These are phyloP conservation scores for Corythoichthys intestinalis DNA, from an alignment of 2,113 vertebrate species.

Conservation along the genomic window DNA sequence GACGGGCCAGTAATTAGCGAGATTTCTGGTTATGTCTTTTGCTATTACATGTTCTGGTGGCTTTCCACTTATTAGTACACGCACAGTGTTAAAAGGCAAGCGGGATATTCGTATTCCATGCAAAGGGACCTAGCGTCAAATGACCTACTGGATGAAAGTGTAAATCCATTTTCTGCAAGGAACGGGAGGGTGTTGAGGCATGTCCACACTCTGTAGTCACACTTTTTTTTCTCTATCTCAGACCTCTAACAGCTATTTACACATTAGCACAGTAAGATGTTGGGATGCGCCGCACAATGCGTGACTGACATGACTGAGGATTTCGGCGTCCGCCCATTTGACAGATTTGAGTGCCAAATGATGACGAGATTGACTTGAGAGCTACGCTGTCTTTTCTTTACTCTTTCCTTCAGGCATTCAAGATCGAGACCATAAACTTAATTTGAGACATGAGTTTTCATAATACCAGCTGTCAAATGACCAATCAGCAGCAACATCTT, in stretches of 20 bases:
- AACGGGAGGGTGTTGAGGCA: constrained; percentile 10
- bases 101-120: not conserved
- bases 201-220: constrained; percentile 12
- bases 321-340: constrained; percentile 42
- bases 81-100: constrained; percentile 14
- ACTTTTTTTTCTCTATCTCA: constrained; percentile 1
- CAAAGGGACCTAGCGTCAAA: constrained; percentile 1
- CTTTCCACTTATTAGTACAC: constrained; percentile 31
- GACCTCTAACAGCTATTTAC: constrained; percentile 19
- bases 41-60: constrained; percentile 26
- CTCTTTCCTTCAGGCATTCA: constrained; percentile 12
- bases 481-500: too few species aligned
- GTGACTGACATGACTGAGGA: constrained; percentile 33
- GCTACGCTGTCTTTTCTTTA: constrained; percentile 24
- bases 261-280: constrained; percentile 29
- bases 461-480: too few species aligned
- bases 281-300: constrained; percentile 20
- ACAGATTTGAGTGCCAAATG: constrained; percentile 50
- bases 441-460: too few species aligned
- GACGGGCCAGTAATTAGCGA: constrained; percentile 46
- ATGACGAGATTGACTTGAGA: constrained; percentile 30
- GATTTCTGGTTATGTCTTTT: constrained; percentile 33
- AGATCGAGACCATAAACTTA: not conserved
- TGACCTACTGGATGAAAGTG: constrained; percentile 25
- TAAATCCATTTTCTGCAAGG: constrained; percentile 18